These are phyloP conservation scores for Dendrocincla tyrannina DNA, from an alignment of 2,797 vertebrate genomes.

Conservation along the genomic window DNA sequence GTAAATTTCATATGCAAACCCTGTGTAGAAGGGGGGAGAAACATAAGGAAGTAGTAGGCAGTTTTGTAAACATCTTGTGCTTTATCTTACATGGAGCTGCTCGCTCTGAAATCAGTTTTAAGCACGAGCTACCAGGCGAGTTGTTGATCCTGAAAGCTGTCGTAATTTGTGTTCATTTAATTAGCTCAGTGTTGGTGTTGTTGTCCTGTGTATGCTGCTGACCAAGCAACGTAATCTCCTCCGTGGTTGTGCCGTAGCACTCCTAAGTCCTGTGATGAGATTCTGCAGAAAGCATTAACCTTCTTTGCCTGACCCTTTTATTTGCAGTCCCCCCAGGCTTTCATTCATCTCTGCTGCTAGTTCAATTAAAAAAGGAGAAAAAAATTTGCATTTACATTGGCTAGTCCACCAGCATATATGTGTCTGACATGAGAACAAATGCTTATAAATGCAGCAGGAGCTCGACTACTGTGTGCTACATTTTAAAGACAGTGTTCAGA, in stretches of 20 bases:
- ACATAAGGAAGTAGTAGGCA: not conserved
- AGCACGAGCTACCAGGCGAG: not conserved
- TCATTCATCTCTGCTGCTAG: constrained; percentile 29
- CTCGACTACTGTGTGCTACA: not conserved
- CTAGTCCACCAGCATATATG: not conserved
- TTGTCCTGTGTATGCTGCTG: constrained; percentile 11
- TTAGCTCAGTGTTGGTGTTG: constrained; percentile 68
- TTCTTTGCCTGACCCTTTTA: constrained; percentile 55
- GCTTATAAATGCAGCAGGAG: not conserved
- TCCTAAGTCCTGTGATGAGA: constrained; percentile 54
- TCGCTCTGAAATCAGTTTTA: not conserved
- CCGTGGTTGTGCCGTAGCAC: not conserved
- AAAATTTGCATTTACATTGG: not conserved
- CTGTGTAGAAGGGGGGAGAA: not conserved
- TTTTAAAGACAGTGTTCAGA: constrained; percentile 33
- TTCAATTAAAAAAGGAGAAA: constrained; percentile 44
- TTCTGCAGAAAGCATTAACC: constrained; percentile 61
- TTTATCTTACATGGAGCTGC: not conserved
- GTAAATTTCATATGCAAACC: not conserved
- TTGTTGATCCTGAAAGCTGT: constrained; percentile 58
- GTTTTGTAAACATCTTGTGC: not conserved
- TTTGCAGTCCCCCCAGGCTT: not conserved
- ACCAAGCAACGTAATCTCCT: constrained; percentile 37
- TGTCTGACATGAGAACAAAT: constrained; percentile 7
- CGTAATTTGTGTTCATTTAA: constrained; percentile 70